Base-by-base conservation (phyloP, 2,888 invertebrate genomes). In the Aquatica leii region DNA sequence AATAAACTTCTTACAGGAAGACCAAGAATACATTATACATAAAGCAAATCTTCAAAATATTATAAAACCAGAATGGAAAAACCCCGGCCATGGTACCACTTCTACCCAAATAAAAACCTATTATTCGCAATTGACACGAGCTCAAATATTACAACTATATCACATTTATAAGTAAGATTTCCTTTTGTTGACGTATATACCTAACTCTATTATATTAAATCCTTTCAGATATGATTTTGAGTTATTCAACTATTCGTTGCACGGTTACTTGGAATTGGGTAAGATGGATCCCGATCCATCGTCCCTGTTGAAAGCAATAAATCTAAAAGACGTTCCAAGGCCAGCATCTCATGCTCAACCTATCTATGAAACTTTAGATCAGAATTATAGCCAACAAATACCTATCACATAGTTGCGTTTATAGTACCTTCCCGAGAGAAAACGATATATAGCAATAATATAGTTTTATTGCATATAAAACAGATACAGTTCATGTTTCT, bases 21-120 rank as follows among this genome's bases (percentile, higher is more conserved):
- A 94, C 82, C 93, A 93, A 82, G 86, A 89, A 77, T 93, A 89
- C 83, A 83, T 94, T 72, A 93, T 93, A 74, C 89, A 90, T 78
- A 86, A 89, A 80, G 90, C 92, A 48, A 88, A 87, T 24, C 85
- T 94, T 50, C 88, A 90, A 72, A 88, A 89, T 71, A 84, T 92
- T 59, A 90, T 93, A 62, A 90, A 90, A 76, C 92, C 93, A 0
- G 91, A 93, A 75, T 93, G 93, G 93, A 88, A 88, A 69, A 93
- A 94, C 82, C 89, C 90, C 67, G 92, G 92, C 31, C 90, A 90
- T 74, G 86, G 88, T 60, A 90, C 90, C 72, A 92, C 92, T 0
- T 85, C 88, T 58, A 88, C 90, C 70, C 87, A 91, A 73, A 86
- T 91, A 66, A 86, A 87, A 75, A 88, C 88, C 69, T 91, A 92